Evolutionary conservation across 2,113 vertebrate species (phyloP).

Genomic region (Epinephelus lanceolatus): DNA sequence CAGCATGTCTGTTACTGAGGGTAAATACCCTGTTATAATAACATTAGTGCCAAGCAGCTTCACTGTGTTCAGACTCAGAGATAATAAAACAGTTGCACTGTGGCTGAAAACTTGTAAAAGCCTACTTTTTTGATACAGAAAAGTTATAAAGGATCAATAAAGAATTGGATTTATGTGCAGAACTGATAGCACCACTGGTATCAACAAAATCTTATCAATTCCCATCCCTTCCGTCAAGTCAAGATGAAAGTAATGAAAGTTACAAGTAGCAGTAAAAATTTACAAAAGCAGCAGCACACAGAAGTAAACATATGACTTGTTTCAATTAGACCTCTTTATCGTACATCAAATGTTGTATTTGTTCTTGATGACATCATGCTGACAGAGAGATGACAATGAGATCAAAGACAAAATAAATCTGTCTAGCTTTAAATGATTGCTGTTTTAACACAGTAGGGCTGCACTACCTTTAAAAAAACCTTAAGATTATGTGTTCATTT

Average conservation of each 20-base stretch:
- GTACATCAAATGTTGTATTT: conserved; percentile 25
- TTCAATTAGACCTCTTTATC: background rate
- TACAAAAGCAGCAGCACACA: background rate
- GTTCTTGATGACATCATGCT: conserved; percentile 76
- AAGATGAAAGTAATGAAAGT: background rate
- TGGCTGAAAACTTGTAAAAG: no score
- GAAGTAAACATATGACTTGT: background rate
- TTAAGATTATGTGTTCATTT: background rate
- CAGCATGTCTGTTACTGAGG: no score
- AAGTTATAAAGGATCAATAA: no score
- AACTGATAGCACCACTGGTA: no score
- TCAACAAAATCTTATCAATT: no score
- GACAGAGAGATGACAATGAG: conserved; percentile 83
- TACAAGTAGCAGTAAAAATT: background rate
- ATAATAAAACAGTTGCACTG: no score
- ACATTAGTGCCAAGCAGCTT: no score
- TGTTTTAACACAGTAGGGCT: conserved; percentile 71
- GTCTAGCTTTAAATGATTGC: conserved; percentile 57
- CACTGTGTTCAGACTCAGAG: no score
- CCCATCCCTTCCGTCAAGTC: background rate
- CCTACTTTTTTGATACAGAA: no score
- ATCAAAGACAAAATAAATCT: conserved; percentile 75
- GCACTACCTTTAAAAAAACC: conserved; percentile 47
- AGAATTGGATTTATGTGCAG: no score
- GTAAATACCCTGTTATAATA: no score